phyloP scores from a whole-genome alignment of 2,797 vertebrate species.

The Neopelma chrysocephalum region DNA sequence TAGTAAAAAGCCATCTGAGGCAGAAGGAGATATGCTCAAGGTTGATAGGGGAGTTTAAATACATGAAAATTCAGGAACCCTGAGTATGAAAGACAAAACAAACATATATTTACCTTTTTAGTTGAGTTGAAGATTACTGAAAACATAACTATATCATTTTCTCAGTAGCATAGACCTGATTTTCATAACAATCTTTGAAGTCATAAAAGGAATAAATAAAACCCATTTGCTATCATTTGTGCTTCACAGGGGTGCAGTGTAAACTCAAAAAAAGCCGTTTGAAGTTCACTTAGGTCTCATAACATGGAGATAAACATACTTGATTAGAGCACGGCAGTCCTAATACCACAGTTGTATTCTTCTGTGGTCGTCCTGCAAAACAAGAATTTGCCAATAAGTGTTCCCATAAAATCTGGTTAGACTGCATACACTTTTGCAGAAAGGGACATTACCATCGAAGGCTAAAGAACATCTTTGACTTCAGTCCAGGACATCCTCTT shows the following conservation, averaged over 20 bases:
- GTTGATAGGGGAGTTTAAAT: background rate
- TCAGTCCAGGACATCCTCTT: background rate
- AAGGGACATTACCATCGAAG: slow-evolving; percentile 22
- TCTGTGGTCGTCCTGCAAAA: background rate
- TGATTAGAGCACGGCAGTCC: background rate
- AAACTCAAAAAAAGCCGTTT: slow-evolving; percentile 1
- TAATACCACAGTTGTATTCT: background rate
- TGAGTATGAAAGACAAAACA: background rate
- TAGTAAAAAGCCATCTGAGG: background rate
- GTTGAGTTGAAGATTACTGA: background rate
- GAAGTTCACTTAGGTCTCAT: background rate
- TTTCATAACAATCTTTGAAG: background rate
- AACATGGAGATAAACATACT: background rate
- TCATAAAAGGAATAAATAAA: background rate
- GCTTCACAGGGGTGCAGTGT: background rate
- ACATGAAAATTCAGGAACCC: background rate
- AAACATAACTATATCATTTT: background rate
- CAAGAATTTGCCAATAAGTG: background rate
- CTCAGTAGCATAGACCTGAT: background rate
- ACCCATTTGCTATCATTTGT: background rate
- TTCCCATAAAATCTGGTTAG: slow-evolving; percentile 3
- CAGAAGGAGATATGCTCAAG: background rate
- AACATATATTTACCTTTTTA: background rate
- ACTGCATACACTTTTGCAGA: background rate
- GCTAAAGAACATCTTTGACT: background rate